Evolutionary conservation across 2,113 vertebrate genomes (phyloP).

Genomic region (Thermophis baileyi): DNA sequence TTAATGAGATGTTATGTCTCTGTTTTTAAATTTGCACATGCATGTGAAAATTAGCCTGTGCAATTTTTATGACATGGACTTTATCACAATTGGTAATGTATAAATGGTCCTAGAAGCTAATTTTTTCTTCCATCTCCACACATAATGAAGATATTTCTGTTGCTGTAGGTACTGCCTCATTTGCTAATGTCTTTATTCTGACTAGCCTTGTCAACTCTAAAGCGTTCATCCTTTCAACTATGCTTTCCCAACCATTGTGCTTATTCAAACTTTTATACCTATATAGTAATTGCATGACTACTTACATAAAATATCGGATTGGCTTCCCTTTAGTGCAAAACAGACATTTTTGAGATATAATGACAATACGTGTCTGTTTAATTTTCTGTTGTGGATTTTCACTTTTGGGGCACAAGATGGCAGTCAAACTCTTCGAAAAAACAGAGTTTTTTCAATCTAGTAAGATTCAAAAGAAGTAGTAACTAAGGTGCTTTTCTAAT

Average conservation of each 20-base stretch:
- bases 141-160: not conserved
- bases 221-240: not conserved
- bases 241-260: not conserved
- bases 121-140: not conserved
- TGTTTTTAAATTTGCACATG: not conserved
- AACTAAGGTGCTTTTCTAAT: not conserved
- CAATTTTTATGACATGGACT: not conserved
- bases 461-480: too few species aligned
- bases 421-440: not conserved
- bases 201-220: not conserved
- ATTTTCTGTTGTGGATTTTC: not conserved
- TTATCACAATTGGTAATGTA: not conserved
- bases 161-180: not conserved
- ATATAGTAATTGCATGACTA: not conserved
- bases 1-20: not conserved
- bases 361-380: not conserved
- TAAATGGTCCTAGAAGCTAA: not conserved
- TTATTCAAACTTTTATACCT: not conserved
- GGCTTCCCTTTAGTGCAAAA: not conserved
- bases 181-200: not conserved
- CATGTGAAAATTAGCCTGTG: not conserved
- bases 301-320: not conserved
- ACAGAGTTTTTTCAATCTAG: not conserved
- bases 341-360: not conserved
- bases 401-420: conserved; percentile 13